A percentile compares a stretch with the other conserved stretches of the same genome.
These are phyloP conservation scores for Perithous albicinctus DNA, from an alignment of 2,888 invertebrate genomes.

Conservation along the genomic window DNA sequence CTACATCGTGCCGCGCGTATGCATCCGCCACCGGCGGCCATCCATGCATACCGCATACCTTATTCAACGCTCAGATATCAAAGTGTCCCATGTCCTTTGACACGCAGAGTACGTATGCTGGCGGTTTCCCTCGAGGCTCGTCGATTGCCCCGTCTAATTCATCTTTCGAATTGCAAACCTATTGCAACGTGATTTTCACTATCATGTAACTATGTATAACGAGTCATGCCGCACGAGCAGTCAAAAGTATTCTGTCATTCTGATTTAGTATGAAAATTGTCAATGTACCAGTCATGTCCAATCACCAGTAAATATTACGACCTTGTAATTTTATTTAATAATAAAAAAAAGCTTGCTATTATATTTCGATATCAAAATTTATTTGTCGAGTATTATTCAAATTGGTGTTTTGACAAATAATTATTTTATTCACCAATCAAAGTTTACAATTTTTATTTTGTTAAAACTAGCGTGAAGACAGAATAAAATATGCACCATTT, in stretches of 20 bases:
- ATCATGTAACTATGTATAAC: not conserved
- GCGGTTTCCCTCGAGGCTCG: constrained; percentile 5
- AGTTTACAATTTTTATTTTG: too few species aligned
- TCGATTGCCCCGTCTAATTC: constrained; percentile 22
- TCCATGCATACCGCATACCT: constrained; percentile 14
- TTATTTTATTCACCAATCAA: too few species aligned
- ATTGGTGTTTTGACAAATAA: too few species aligned
- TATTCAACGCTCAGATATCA: constrained; percentile 41
- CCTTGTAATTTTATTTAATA: not conserved
- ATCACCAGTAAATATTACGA: not conserved
- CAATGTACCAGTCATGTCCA: not conserved
- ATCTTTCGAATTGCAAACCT: constrained; percentile 18
- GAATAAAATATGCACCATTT: too few species aligned
- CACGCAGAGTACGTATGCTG: not conserved
- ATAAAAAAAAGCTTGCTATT: not conserved
- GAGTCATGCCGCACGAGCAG: not conserved
- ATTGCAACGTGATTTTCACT: constrained; percentile 12
- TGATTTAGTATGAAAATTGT: not conserved
- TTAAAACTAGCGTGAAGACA: too few species aligned
- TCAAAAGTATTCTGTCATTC: not conserved
- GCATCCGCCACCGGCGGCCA: not conserved
- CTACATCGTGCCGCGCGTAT: not conserved
- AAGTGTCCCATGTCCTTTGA: constrained; percentile 37
- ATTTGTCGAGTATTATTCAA: too few species aligned
- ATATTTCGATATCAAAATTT: too few species aligned